Base-by-base conservation (phyloP, 2,888 invertebrate genomes). In the Scrobipalpa costella region DNA sequence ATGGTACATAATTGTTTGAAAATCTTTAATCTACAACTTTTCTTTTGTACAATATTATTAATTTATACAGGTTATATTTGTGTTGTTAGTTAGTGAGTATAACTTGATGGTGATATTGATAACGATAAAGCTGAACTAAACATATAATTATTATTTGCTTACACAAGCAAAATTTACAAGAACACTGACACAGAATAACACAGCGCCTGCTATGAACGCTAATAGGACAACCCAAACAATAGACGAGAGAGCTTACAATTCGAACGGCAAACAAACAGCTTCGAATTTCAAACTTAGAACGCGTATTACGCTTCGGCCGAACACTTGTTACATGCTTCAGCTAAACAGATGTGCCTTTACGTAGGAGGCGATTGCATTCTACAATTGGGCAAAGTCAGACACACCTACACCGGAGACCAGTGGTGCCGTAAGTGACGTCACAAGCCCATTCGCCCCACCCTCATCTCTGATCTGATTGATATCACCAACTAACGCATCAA, bases 301-400 rank as follows among this genome's bases (percentile, higher is more conserved):
- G 44, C 15, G 55, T 34, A 55, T 55, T n/a, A 55, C n/a, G 65
- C 65, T 65, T 65, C n/a, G 57, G 63, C 63, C 21, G 44, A 63
- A 57, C 52, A 60, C 44, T 17, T 50, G 15, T 60, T 65, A 78
- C 79, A 78, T 75, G 89, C 89, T 89, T 88, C 69, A 76, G 85
- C 85, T 86, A 81, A 83, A 85, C 72, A 79, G 73, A 72, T 83
- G 72, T 81, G 80, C 76, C 82, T 89, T 83, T 86, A 81, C 76
- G 70, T 90, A 91, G 91, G 91, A 91, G 88, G 89, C 90, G 88
- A 80, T 88, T 79, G 85, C 87, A 83, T 86, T 90, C 74, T 80
- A 88, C 71, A 84, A 87, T 73, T 83, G 88, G 87, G 83, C 85
- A 74, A 89, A 83, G 72, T 84, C 88, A 68, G 89, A 88, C 69